Base-by-base conservation (phyloP, 2,888 invertebrate genomes). In the Clostera curtula region DNA sequence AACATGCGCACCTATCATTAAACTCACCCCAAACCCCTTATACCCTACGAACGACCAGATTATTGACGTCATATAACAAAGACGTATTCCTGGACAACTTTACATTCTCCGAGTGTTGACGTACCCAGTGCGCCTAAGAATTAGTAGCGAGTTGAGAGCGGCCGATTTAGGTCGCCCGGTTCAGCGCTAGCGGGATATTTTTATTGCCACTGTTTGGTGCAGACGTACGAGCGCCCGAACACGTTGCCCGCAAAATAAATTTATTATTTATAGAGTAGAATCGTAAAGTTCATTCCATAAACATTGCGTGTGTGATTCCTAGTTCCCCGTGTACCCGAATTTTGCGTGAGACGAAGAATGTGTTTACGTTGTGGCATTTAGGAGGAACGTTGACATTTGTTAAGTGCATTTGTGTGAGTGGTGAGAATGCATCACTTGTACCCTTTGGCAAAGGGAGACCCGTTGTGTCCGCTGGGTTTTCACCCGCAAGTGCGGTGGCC, bases 401-500 rank as follows among this genome's bases (percentile, higher is more conserved):
- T 56, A 54, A 66, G 74, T 82, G 79, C 72, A 79, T 82, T 79
- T 77, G 61, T 45, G 61, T 59, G 49, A 47, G 14, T 45, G 40
- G 56, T 55, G 51, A 69, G 52, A 49, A 91, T 91, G 91, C 90
- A 91, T 77, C 91, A 91, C 70, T 70, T 90, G 65, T 91, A 90
- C 69, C 90, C 91, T 19, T 75, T 91, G 64, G 91, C 91, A 64
- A 94, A 93, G 76, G 92, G 92, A 55, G 96, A 96, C 76, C 93
- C 95, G 40, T 77, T 96, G 52, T 96, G 96, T 72, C 96, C 95
- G 39, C 85, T 96, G 66, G 96, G 96, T 22, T 96, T 96, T 76
- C 95, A 96, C 84, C 96, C 96, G 34, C 96, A 96, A 85, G 94
- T 95, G 51, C 89, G 95, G 59, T 95, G 95, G 93, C 96, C 96